Percentiles rank a stretch among this genome's conserved stretches.
phyloP scores from a whole-genome alignment of 2,888 invertebrate genomes.

The Pterostichus niger region DNA sequence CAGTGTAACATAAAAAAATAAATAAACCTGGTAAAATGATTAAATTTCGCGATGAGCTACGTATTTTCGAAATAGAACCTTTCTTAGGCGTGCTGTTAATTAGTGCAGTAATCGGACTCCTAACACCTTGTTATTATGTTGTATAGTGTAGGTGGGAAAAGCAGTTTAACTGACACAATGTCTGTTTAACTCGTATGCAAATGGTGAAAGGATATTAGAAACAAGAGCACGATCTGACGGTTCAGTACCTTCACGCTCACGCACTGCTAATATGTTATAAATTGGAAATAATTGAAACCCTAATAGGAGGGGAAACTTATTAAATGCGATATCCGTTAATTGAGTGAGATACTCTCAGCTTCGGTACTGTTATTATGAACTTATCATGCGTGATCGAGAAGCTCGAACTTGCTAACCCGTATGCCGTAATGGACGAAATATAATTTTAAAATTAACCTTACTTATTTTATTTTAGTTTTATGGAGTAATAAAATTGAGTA shows the following conservation, averaged over 20 bases:
- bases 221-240: background rate
- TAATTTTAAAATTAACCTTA: background rate
- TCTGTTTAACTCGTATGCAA: background rate
- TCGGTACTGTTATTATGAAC: constrained; percentile 56
- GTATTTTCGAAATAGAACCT: too few relatives aligned
- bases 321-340: constrained; percentile 65
- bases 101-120: constrained; percentile 13
- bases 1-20: too few relatives aligned
- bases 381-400: constrained; percentile 39
- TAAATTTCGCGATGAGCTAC: too few relatives aligned
- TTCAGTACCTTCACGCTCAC: constrained; percentile 13
- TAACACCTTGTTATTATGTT: background rate
- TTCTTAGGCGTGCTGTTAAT: background rate
- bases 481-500: too few relatives aligned
- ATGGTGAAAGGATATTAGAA: constrained; percentile 4
- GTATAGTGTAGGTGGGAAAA: constrained; percentile 16
- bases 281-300: constrained; percentile 66
- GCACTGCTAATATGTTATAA: constrained; percentile 60
- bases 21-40: too few relatives aligned
- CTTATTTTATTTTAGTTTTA: too few relatives aligned
- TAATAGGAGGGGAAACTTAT: constrained; percentile 63
- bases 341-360: constrained; percentile 60
- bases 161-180: background rate
- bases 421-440: constrained; percentile 12
- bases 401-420: constrained; percentile 1